A percentile compares a stretch with the other conserved stretches of the same genome.
phyloP scores from a whole-genome alignment of 2,888 invertebrate genomes.

The Lepidochitona cinerea region DNA sequence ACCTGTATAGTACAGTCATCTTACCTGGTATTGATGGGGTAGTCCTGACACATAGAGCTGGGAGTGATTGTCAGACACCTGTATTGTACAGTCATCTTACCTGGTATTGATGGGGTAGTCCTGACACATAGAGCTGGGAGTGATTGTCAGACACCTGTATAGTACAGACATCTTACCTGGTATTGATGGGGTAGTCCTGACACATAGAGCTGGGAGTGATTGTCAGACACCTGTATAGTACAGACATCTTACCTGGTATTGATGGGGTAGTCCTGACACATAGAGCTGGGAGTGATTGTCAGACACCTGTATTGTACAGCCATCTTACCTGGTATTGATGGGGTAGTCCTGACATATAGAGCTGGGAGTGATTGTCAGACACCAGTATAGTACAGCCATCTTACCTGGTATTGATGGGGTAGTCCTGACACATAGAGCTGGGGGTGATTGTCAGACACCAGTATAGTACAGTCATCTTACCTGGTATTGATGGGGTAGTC shows the following conservation, averaged over 20 bases:
- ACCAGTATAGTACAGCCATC: constrained; percentile 77
- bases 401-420: constrained; percentile 34
- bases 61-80: no score
- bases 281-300: constrained; percentile 48
- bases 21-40: no score
- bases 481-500: constrained; percentile 36
- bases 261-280: constrained; percentile 44
- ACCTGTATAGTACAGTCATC: no score
- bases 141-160: no score
- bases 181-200: constrained; percentile 42
- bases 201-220: constrained; percentile 44
- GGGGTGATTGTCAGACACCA: constrained; percentile 73
- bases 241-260: constrained; percentile 30
- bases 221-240: constrained; percentile 67
- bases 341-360: constrained; percentile 50
- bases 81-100: no score
- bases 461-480: constrained; percentile 69
- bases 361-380: constrained; percentile 65
- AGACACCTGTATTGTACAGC: constrained; percentile 78
- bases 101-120: no score
- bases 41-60: no score
- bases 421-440: constrained; percentile 51
- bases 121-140: no score
- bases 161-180: constrained; percentile 32
- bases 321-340: constrained; percentile 50